Evolutionary conservation across 2,113 vertebrate genomes (phyloP), one percentile per base, ranked within the genome.

Genomic region (Halichoerus grypus): DNA sequence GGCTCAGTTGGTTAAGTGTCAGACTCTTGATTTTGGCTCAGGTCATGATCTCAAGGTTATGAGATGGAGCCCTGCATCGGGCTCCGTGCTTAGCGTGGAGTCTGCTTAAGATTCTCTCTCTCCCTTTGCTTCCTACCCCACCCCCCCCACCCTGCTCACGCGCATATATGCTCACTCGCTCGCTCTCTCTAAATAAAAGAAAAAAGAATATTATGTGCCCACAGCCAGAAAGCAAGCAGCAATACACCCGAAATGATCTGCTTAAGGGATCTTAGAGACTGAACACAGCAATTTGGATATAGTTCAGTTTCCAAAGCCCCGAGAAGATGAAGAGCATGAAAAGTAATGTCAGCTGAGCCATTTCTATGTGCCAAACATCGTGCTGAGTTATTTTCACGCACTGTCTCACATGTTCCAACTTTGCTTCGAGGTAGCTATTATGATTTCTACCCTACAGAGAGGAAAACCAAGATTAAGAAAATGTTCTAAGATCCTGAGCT

Each of bases 381-480:
- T 72, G n/a, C 49, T 72, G 12, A 9, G 33, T 42, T 57, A 42
- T 36, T 71, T 51, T 51, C 36, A 33, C 15, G 36, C 13, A 7
- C 55, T 53, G 26, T 79, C 53, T 65, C 46, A 63, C 28, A 42
- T 26, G 36, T 63, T 31, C 10, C 61, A 39, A 67, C 39, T 12
- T n/a, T 79, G 53, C 71, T 74, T 59, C 83, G 76, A 74, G 10
- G 31, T 28, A 49, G 55, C 21, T 84, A 24, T 24, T 46, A 53
- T 3, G 19, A 57, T 28, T 33, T 76, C 59, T 6, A 39, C n/a
- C 49, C 24, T 63, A 91, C 19, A 88, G 59, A 87, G 10, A 95
- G 26, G 16, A 94, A 97, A 76, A 82, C n/a, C 12, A 31, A 94
- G 65, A 76, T 85, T 61, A 93, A 92, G 59, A 57, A 90, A 69